Conservation (phyloP, 2,888 invertebrate species). For the Yponomeuta plumbellus region DNA sequence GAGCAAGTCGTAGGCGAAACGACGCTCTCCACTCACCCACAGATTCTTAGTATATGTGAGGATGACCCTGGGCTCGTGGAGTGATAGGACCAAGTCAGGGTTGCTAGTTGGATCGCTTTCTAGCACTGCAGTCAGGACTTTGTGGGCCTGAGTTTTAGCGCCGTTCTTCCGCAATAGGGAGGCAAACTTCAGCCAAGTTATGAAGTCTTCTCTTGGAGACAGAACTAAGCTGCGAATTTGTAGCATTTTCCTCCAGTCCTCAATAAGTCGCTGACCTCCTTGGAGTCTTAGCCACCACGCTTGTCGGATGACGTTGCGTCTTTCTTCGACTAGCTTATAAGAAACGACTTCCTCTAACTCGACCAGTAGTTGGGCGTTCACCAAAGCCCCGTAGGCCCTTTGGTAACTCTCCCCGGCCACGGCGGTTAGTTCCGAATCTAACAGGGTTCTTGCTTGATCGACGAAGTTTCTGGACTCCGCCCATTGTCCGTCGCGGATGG, state of each 20-base stretch:
- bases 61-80: conserved; percentile 89
- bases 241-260: conserved; percentile 98
- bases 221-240: conserved; percentile 96
- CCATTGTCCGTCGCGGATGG: conserved; percentile 88
- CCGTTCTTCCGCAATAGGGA: conserved; percentile 97
- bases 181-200: conserved; percentile 97
- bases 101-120: conserved; percentile 87
- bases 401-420: conserved; percentile 98
- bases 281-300: conserved; percentile 98
- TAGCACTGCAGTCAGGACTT: conserved; percentile 92
- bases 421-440: conserved; percentile 97
- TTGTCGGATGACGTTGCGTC: conserved; percentile 84
- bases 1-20: conserved; percentile 85
- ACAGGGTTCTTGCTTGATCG: conserved; percentile 92
- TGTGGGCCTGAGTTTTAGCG: conserved; percentile 90
- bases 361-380: conserved; percentile 96
- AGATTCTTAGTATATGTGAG: conserved; percentile 97
- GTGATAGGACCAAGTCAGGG: conserved; percentile 82
- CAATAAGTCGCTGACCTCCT: conserved; percentile 95
- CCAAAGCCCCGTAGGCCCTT: conserved; percentile 95
- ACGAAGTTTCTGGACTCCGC: conserved; percentile 84
- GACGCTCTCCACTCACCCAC: conserved; percentile 89
- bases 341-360: conserved; percentile 99
- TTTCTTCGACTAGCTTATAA: conserved; percentile 93
- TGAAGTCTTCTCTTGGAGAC: conserved; percentile 94